A percentile compares a stretch with the other conserved stretches of the same genome.
Evolutionary conservation across 2,113 vertebrate species (phyloP).

Genomic region (Scolopax mira): DNA sequence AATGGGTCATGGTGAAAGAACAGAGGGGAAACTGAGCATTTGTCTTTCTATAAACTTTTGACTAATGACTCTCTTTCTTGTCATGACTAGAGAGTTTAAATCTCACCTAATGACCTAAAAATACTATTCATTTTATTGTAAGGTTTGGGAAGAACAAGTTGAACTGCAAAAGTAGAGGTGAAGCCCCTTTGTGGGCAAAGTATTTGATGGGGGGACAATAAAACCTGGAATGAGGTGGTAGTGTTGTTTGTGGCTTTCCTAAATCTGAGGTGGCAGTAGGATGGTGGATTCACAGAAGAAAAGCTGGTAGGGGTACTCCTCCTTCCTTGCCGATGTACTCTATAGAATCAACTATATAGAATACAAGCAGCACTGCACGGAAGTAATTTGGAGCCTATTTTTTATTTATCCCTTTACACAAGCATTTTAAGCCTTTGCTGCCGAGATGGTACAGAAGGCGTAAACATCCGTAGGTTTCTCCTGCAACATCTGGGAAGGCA

Average conservation of each 20-base stretch:
- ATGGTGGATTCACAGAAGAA: neutral
- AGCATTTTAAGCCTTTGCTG: neutral
- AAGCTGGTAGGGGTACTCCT: neutral
- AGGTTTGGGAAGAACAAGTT: neutral
- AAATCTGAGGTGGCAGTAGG: neutral
- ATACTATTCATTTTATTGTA: neutral
- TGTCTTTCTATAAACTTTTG: neutral
- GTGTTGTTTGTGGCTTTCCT: neutral
- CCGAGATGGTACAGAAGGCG: neutral
- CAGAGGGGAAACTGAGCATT: neutral
- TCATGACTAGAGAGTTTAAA: neutral
- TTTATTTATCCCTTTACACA: neutral
- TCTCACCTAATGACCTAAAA: neutral
- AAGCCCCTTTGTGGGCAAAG: neutral
- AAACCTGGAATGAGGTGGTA: neutral
- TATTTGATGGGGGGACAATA: neutral
- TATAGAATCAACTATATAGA: too few relatives aligned
- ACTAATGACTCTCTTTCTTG: neutral
- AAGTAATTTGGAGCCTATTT: neutral
- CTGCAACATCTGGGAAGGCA: neutral
- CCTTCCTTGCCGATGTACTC: neutral
- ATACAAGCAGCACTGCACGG: neutral
- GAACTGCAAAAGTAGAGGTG: neutral
- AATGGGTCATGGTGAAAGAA: neutral
- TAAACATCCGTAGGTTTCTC: neutral